phyloP scores from a whole-genome alignment of 2,888 invertebrate genomes.

The Busseola fusca region DNA sequence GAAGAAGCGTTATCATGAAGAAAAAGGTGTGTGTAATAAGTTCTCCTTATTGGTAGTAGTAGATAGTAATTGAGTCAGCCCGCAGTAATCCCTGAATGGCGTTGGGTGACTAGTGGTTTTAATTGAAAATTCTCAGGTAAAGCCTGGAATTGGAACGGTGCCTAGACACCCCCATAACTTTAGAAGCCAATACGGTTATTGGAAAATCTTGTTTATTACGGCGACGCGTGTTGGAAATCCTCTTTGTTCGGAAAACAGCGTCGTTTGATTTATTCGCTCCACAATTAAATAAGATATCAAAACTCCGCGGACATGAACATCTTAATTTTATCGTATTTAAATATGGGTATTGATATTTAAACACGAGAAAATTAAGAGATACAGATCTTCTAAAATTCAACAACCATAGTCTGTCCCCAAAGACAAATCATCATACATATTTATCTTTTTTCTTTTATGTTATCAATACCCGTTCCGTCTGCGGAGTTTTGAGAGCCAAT shows the following conservation, averaged over 20 bases:
- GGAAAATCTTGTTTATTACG: slow-evolving; percentile 25
- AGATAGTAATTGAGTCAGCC: slow-evolving; percentile 35
- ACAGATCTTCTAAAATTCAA: too few species aligned
- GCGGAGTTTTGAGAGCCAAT: too few species aligned
- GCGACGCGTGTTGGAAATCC: background rate
- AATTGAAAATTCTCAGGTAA: slow-evolving; percentile 54
- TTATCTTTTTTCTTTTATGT: too few species aligned
- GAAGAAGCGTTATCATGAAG: slow-evolving; percentile 15
- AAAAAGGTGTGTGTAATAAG: slow-evolving; percentile 43
- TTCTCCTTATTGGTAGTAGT: slow-evolving; percentile 34
- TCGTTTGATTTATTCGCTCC: background rate
- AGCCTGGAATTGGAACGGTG: slow-evolving; percentile 50
- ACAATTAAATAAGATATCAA: background rate
- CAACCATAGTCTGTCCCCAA: too few species aligned
- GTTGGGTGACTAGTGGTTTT: slow-evolving; percentile 43
- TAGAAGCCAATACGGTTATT: slow-evolving; percentile 15
- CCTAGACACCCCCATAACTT: slow-evolving; percentile 40
- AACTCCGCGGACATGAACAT: background rate
- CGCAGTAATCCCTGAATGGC: slow-evolving; percentile 46
- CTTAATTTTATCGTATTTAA: too few species aligned
- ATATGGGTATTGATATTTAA: too few species aligned
- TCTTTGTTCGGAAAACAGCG: background rate
- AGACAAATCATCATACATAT: too few species aligned
- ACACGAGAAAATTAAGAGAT: too few species aligned
- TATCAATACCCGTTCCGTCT: too few species aligned